Base-by-base conservation (phyloP, 2,113 vertebrate species). In the Nothocercus julius region DNA sequence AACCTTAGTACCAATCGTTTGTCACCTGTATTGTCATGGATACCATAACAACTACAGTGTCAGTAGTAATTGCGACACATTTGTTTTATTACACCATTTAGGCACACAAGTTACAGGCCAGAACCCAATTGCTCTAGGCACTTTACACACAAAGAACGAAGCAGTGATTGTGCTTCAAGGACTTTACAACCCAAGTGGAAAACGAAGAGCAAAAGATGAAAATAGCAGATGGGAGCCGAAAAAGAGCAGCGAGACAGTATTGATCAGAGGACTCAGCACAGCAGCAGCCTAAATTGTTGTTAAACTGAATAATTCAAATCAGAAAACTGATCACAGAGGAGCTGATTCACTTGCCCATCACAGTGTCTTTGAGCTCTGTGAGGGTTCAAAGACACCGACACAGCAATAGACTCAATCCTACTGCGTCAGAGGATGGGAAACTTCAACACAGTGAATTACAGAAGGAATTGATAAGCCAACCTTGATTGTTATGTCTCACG, bases 281-380 rank as follows among this genome's bases (percentile, higher is more conserved):
- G 76, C 72, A 92, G 91, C 69, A 93, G 75, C 38, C 79, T 96
- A 91, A 95, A 93, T 92, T 91, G 82, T 95, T 95, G 89, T 95
- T 85, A 92, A 90, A 95, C 79, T 92, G 89, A 95, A 92, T 93
- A 92, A 95, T 96, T 95, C 92, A 95, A 94, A 93, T 87, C 82
- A 92, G 77, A 85, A 81, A 88, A 74, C 56, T 75, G 64, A 94
- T 89, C 54, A 78, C 42, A 64, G 64, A 72, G 54, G 63, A 85
- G 18, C 32, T 44, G 45, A 88, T 93, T 95, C 56, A 78, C 42
- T 81, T 90, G 81, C 82, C 80, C 40, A 44, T 34, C 62, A 49
- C 54, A 85, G 44, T 62, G 61, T 85, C 89, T 94, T 95, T 91
- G 87, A 89, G 58, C 85, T 79, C 45, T 76, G 25, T 32, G 92